Evolutionary conservation across 2,113 vertebrate species (phyloP).

Genomic region (Nerophis lumbriciformis): DNA sequence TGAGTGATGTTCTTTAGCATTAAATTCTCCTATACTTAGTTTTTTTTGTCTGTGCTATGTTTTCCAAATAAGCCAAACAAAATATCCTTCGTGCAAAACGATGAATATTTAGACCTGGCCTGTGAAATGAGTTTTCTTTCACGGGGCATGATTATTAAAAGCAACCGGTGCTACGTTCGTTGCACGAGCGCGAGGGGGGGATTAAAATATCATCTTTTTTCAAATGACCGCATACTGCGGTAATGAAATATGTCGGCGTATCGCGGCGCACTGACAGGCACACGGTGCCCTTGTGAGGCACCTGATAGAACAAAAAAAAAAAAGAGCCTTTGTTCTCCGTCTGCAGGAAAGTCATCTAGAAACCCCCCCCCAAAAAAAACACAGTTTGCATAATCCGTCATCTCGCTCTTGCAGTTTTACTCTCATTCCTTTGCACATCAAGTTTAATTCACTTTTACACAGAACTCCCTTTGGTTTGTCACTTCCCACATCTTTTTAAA

Average conservation of each 20-base stretch:
- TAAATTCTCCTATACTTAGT: too few relatives aligned
- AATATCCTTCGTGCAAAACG: too few relatives aligned
- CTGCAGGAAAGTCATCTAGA: slow-evolving; percentile 14
- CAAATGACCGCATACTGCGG: slow-evolving; percentile 23
- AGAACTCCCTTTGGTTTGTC: neutral
- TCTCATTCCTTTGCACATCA: slow-evolving; percentile 8
- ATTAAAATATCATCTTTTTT: slow-evolving; percentile 22
- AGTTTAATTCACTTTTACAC: neutral
- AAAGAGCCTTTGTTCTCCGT: slow-evolving; percentile 8
- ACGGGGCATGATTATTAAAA: neutral
- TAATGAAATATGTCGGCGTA: slow-evolving; percentile 23
- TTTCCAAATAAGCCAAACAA: too few relatives aligned
- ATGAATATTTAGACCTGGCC: neutral
- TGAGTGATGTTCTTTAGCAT: too few relatives aligned
- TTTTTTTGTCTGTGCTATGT: too few relatives aligned
- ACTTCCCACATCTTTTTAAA: too few relatives aligned
- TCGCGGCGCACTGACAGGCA: neutral
- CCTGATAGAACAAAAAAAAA: slow-evolving; percentile 9
- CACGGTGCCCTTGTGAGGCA: slow-evolving; percentile 5
- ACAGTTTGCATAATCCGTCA: neutral
- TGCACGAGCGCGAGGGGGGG: neutral
- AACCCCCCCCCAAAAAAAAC: too few relatives aligned
- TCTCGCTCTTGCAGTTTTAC: neutral
- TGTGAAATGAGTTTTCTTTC: slow-evolving; percentile 7
- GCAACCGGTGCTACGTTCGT: neutral